Percentiles rank a stretch among this genome's conserved stretches.
These are phyloP conservation scores for Hydriomena furcata DNA, from an alignment of 2,888 invertebrate genomes.

Conservation along the genomic window DNA sequence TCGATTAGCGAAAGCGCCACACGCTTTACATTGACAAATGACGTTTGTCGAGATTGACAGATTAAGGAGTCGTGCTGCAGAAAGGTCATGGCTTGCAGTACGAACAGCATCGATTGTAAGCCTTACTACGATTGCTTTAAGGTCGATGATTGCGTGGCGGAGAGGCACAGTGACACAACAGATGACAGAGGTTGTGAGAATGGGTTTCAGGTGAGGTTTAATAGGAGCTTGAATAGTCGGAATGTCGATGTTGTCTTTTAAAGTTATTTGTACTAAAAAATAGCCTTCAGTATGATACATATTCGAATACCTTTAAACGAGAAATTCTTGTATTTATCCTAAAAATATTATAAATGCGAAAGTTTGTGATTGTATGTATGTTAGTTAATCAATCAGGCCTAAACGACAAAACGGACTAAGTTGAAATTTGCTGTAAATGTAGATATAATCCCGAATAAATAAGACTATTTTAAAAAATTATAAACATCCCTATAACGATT, in stretches of 20 bases:
- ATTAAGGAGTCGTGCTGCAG: slow-evolving; percentile 53
- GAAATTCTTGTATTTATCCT: too few relatives aligned
- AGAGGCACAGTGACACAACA: slow-evolving; percentile 65
- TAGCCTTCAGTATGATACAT: too few relatives aligned
- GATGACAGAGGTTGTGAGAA: slow-evolving; percentile 64
- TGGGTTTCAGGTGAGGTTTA: slow-evolving; percentile 70
- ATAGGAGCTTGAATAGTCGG: slow-evolving; percentile 74
- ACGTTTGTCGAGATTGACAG: slow-evolving; percentile 73
- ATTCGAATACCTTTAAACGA: too few relatives aligned
- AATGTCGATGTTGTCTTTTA: slow-evolving; percentile 52
- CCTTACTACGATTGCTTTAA: slow-evolving; percentile 77
- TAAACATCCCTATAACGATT: too few relatives aligned
- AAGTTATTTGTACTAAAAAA: too few relatives aligned
- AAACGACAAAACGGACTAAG: too few relatives aligned
- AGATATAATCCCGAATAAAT: too few relatives aligned
- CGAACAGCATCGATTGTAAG: slow-evolving; percentile 74
- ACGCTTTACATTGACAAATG: slow-evolving; percentile 70
- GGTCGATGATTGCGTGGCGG: slow-evolving; percentile 44
- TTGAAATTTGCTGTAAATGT: too few relatives aligned
- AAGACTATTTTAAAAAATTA: too few relatives aligned
- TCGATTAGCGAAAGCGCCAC: slow-evolving; percentile 71
- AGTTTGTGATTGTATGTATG: too few relatives aligned
- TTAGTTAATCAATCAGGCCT: too few relatives aligned
- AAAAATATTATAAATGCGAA: too few relatives aligned
- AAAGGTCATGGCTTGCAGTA: slow-evolving; percentile 56